Percentiles rank a stretch among this genome's conserved stretches.
phyloP scores from a whole-genome alignment of 2,888 invertebrate genomes.

The Coelinius sp. region DNA sequence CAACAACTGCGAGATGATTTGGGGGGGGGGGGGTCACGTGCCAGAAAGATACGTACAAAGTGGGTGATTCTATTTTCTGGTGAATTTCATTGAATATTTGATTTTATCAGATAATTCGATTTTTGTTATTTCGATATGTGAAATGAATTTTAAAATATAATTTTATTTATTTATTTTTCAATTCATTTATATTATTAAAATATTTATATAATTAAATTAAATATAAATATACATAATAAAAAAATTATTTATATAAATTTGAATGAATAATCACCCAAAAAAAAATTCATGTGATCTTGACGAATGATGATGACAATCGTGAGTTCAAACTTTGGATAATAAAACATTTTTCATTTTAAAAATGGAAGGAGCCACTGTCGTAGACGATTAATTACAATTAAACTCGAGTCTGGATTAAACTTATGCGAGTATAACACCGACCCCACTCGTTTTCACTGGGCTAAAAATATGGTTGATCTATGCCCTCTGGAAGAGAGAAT shows the following conservation, averaged over 20 bases:
- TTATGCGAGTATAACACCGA: slow-evolving; percentile 53
- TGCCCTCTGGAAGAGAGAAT: slow-evolving; percentile 54
- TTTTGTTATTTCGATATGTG: background rate
- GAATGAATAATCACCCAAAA: background rate
- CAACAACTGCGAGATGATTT: background rate
- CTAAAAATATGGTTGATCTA: slow-evolving; percentile 68
- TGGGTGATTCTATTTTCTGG: background rate
- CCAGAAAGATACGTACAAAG: background rate
- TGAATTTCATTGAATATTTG: background rate
- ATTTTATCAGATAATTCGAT: background rate
- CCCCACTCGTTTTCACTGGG: slow-evolving; percentile 61
- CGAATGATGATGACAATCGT: slow-evolving; percentile 4
- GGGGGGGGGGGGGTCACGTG: slow-evolving; percentile 4
- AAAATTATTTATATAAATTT: background rate
- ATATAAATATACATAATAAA: too few relatives aligned
- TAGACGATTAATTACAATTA: slow-evolving; percentile 41
- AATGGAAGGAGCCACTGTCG: background rate
- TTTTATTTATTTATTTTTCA: too few relatives aligned
- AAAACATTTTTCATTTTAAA: background rate
- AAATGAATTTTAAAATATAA: too few relatives aligned
- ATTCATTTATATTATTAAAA: too few relatives aligned
- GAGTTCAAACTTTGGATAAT: background rate
- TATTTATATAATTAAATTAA: too few relatives aligned
- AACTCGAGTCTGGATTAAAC: slow-evolving; percentile 31
- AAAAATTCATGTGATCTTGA: background rate